Percentiles rank a stretch among this genome's conserved stretches.
Evolutionary conservation across 2,113 vertebrate species (phyloP).

Genomic region (Callithrix jacchus): DNA sequence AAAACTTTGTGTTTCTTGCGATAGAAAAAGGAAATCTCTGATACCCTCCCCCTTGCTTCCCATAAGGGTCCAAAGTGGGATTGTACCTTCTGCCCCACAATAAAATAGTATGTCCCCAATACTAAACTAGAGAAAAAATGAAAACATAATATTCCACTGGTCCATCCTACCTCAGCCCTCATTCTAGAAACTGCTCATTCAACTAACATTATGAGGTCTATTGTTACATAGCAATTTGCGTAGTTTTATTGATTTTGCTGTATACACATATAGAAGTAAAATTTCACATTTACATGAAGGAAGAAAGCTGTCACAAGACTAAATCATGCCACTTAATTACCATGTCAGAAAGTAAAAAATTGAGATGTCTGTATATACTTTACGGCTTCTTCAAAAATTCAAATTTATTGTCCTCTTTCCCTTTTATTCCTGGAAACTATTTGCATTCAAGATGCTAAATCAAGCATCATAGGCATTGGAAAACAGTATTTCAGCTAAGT

Average conservation of each 20-base stretch:
- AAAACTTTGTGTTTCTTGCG: not conserved
- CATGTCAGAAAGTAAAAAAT: not conserved
- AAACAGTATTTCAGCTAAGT: not conserved
- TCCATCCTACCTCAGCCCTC: no score
- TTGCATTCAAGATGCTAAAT: conserved; percentile 11
- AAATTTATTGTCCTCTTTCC: not conserved
- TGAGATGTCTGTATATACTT: not conserved
- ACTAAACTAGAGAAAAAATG: not conserved
- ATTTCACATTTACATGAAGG: not conserved
- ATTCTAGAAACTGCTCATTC: not conserved
- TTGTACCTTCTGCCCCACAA: not conserved
- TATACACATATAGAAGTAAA: not conserved
- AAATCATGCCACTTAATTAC: not conserved
- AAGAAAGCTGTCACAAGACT: not conserved
- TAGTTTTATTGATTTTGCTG: not conserved
- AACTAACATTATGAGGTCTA: not conserved
- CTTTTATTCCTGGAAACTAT: not conserved
- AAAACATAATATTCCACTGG: not conserved
- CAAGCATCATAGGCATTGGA: not conserved
- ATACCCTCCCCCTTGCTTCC: no score
- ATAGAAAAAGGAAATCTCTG: not conserved
- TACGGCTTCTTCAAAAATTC: not conserved
- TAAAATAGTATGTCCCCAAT: not conserved
- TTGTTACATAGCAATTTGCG: no score
- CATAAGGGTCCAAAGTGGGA: not conserved